Evolutionary conservation across 2,888 invertebrate species (phyloP).

Genomic region (Diogma glabrata): DNA sequence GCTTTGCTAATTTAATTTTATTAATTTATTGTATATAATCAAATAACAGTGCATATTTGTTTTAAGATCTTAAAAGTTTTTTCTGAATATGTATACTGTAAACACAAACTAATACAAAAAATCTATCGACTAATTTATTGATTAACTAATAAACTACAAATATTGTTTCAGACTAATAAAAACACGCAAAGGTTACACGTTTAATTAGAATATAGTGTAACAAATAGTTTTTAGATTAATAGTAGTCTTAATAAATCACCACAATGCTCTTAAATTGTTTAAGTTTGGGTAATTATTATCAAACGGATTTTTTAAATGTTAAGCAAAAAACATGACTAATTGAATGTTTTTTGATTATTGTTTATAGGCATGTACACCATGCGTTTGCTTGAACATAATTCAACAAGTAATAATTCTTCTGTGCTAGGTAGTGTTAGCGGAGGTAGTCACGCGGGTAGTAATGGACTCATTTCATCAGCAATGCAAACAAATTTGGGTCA

Average conservation of each 20-base stretch:
- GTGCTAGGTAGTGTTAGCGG: slow-evolving; percentile 26
- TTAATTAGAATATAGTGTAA: no score
- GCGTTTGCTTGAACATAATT: slow-evolving; percentile 61
- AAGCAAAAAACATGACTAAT: not conserved
- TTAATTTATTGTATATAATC: no score
- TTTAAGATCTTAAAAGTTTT: no score
- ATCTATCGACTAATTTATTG: no score
- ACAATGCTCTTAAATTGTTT: slow-evolving; percentile 15
- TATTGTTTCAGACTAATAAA: no score
- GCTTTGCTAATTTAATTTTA: no score
- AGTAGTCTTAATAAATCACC: slow-evolving; percentile 2
- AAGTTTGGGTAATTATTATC: slow-evolving; percentile 15
- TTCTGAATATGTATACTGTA: no score
- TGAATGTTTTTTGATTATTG: slow-evolving; percentile 8
- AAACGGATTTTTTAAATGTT: not conserved
- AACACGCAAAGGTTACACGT: no score
- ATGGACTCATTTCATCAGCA: slow-evolving; percentile 13
- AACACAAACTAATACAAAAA: no score
- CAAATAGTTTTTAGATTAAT: no score
- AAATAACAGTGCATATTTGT: no score
- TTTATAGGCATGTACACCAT: slow-evolving; percentile 72
- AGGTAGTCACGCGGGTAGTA: slow-evolving; percentile 25
- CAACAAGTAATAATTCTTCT: slow-evolving; percentile 35
- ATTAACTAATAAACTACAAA: no score
- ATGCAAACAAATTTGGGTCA: slow-evolving; percentile 19